Conservation (phyloP, 53 echinoderm and acorn worm species). For the Arbacia lixula region DNA sequence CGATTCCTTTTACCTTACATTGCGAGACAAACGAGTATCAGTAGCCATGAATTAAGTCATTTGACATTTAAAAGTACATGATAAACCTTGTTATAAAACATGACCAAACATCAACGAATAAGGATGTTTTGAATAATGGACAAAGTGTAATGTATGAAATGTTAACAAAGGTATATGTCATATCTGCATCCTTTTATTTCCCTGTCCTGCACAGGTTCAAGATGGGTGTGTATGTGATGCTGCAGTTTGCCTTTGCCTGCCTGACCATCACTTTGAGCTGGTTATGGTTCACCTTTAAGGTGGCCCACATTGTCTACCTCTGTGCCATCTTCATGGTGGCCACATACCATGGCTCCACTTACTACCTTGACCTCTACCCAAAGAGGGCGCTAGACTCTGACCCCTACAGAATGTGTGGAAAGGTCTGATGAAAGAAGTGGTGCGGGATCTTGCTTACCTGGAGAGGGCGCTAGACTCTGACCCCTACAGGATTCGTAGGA, state of each 20-base stretch:
- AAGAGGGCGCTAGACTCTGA: slow-evolving; percentile 16
- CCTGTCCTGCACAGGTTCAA: slow-evolving; percentile 13
- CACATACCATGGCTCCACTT: slow-evolving; percentile 47
- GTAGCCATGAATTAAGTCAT: no score
- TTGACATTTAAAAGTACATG: no score
- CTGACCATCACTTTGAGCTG: not conserved
- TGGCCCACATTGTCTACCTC: slow-evolving; percentile 38
- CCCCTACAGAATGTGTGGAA: slow-evolving; percentile 41
- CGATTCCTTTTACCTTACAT: no score
- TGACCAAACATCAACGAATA: no score
- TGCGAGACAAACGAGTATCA: no score
- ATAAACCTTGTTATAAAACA: no score
- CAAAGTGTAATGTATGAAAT: no score
- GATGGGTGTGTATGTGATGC: slow-evolving; percentile 6
- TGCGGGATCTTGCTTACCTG: no score
- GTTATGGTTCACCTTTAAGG: slow-evolving; percentile 25
- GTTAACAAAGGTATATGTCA: no score
- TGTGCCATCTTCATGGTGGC: slow-evolving; percentile 7
- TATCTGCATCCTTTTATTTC: no score
- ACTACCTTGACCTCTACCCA: slow-evolving; percentile 49
- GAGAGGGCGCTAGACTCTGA: slow-evolving; percentile 13
- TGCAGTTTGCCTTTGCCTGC: not conserved
- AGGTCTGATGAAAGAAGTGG: no score
- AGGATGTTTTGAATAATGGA: no score
- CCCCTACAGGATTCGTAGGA: slow-evolving; percentile 34